These are phyloP conservation scores for Monochamus saltuarius DNA, from an alignment of 1,140 invertebrate genomes.

Conservation along the genomic window DNA sequence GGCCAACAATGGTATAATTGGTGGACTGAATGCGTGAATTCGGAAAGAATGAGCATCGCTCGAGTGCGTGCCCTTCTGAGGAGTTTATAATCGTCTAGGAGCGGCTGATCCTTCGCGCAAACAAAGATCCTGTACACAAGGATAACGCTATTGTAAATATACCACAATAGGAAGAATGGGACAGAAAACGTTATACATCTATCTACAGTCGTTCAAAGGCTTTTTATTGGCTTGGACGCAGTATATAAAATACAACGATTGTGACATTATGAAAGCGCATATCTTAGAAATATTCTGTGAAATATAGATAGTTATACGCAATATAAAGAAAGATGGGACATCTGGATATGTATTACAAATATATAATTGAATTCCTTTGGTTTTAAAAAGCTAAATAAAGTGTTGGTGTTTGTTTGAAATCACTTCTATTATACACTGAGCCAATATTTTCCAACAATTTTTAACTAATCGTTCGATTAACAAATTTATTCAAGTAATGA, in stretches of 20 bases:
- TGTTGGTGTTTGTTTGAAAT: too few species aligned
- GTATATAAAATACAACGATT: background rate
- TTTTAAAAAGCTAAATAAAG: too few species aligned
- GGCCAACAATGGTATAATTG: background rate
- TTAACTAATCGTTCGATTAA: too few species aligned
- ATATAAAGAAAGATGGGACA: background rate
- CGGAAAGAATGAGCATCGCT: conserved; percentile 7
- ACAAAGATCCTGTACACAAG: conserved; percentile 3
- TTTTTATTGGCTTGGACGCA: conserved; percentile 3
- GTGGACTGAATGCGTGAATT: background rate
- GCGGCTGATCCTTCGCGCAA: background rate
- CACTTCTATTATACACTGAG: too few species aligned
- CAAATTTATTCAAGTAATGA: too few species aligned
- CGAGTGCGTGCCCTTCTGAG: conserved; percentile 1
- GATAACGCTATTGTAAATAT: conserved; percentile 2
- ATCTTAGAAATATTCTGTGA: too few species aligned
- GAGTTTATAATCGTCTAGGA: background rate
- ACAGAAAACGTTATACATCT: background rate
- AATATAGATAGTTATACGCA: too few species aligned
- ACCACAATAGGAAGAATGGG: background rate
- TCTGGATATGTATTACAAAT: background rate
- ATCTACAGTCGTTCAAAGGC: background rate
- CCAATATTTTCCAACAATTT: too few species aligned
- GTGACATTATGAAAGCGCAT: too few species aligned
- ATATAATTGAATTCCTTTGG: too few species aligned